These are phyloP conservation scores for Ceraclea dissimilis DNA, from an alignment of 2,888 invertebrate genomes.

Conservation along the genomic window DNA sequence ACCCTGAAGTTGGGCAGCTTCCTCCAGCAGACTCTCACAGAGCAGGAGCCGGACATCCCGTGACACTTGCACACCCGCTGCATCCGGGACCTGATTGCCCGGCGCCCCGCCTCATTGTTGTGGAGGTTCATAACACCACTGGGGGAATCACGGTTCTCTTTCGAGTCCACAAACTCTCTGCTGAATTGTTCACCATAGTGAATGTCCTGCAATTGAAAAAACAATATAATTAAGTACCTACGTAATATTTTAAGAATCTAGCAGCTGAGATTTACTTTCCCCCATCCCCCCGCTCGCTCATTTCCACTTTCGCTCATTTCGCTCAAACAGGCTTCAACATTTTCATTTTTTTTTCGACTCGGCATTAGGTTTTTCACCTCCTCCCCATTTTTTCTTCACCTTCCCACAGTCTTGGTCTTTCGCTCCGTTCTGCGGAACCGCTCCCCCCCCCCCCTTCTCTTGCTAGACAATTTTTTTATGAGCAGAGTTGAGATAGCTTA, in stretches of 20 bases:
- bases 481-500: too few relatives aligned
- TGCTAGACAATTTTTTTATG: too few relatives aligned
- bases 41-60: slow-evolving; percentile 89
- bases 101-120: slow-evolving; percentile 86
- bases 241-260: background rate
- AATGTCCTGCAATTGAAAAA: slow-evolving; percentile 53
- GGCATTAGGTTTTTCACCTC: too few relatives aligned
- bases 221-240: background rate
- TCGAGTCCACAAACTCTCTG: slow-evolving; percentile 77
- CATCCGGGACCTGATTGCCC: slow-evolving; percentile 71
- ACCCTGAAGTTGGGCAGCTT: slow-evolving; percentile 67
- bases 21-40: slow-evolving; percentile 85
- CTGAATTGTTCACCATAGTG: slow-evolving; percentile 80
- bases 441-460: too few relatives aligned
- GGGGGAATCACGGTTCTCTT: slow-evolving; percentile 64
- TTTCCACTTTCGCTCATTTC: too few relatives aligned
- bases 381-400: too few relatives aligned
- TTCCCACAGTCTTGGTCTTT: too few relatives aligned
- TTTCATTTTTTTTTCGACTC: too few relatives aligned
- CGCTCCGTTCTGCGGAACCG: too few relatives aligned
- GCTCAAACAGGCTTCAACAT: too few relatives aligned
- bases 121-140: slow-evolving; percentile 83
- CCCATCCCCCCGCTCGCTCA: too few relatives aligned
- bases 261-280: too few relatives aligned
- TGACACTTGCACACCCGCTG: slow-evolving; percentile 89